Percentiles rank a stretch among this genome's conserved stretches.
Evolutionary conservation across 2,113 vertebrate genomes (phyloP).

Genomic region (Tragelaphus strepsiceros): DNA sequence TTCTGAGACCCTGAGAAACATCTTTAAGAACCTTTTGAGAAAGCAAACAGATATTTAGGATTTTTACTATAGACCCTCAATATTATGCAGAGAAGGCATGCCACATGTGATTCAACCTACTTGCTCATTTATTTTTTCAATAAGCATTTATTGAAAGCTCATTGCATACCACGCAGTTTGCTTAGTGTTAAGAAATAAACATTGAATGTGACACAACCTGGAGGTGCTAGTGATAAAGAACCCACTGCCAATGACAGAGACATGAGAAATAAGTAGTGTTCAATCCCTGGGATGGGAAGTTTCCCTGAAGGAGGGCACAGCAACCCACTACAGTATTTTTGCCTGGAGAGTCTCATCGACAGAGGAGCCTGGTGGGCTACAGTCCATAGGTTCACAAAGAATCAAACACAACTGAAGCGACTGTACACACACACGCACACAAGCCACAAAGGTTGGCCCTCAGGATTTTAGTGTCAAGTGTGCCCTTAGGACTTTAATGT

Average conservation of each 20-base stretch:
- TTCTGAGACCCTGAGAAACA: neutral
- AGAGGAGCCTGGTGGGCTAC: neutral
- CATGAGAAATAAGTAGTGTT: accelerated
- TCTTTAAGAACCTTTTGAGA: neutral
- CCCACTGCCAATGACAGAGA: neutral
- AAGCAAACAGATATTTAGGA: neutral
- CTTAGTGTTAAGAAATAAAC: neutral
- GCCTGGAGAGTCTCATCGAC: neutral
- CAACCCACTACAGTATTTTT: neutral
- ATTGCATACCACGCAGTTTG: neutral
- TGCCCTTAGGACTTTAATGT: neutral
- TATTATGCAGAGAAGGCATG: neutral
- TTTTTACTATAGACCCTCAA: neutral
- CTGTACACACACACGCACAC: neutral
- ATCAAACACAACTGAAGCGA: neutral
- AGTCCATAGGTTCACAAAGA: neutral
- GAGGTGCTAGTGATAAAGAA: neutral
- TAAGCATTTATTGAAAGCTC: neutral
- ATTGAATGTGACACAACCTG: neutral
- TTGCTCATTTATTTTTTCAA: neutral
- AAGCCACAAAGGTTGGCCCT: neutral
- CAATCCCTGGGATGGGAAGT: neutral
- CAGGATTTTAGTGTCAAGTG: neutral
- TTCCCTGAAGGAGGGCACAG: neutral
- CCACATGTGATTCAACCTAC: neutral